These are phyloP conservation scores for Bolinopsis microptera DNA, from an alignment of 37 sponge, comb jelly and placozoan genomes.

Conservation along the genomic window DNA sequence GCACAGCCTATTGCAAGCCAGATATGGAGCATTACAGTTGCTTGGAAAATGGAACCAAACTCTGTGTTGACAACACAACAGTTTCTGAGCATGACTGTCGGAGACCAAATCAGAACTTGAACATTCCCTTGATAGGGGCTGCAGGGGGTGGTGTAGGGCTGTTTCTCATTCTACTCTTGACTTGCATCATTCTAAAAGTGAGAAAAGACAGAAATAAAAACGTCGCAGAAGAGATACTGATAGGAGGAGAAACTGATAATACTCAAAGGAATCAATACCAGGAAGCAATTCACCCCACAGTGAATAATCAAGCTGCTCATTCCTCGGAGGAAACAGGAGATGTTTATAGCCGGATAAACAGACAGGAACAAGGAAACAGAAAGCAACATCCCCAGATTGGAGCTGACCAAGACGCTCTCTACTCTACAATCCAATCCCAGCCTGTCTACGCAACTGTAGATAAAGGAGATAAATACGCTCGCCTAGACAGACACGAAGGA, in stretches of 20 bases:
- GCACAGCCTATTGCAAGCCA: not conserved
- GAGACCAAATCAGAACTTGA: not conserved
- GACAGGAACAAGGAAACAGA: not conserved
- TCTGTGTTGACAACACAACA: not conserved
- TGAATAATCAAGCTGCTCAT: not conserved
- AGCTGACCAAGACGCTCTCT: not conserved
- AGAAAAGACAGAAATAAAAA: not conserved
- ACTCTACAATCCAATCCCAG: not conserved
- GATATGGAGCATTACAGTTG: not conserved
- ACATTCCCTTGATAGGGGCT: not conserved
- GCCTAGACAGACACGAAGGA: not conserved
- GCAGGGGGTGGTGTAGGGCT: not conserved
- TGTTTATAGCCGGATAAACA: not conserved
- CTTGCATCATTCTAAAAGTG: not conserved
- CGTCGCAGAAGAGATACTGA: not conserved
- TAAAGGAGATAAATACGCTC: not conserved
- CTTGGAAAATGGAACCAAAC: not conserved
- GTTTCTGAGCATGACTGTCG: not conserved
- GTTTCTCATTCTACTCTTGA: not conserved
- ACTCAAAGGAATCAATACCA: not conserved
- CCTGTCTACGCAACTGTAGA: not conserved
- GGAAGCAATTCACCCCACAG: not conserved
- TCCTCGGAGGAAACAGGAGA: not conserved
- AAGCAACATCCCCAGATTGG: not conserved
- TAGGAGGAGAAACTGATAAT: not conserved